Conservation (phyloP, 2,888 invertebrate species). For the Lypha dubia region DNA sequence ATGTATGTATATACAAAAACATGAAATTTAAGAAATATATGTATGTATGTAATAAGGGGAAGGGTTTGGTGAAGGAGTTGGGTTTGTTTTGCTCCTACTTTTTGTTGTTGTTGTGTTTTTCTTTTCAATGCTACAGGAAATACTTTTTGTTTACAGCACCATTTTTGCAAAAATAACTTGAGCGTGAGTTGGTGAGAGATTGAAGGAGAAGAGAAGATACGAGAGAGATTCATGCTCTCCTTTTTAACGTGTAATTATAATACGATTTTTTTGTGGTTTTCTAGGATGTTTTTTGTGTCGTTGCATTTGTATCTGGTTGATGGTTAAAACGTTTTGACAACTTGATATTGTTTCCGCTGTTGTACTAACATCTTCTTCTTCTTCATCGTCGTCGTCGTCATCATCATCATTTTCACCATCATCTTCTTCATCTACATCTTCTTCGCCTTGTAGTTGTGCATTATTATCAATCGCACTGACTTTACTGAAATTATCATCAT, state of each 20-base stretch:
- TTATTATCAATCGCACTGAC: constrained; percentile 32
- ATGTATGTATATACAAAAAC: constrained; percentile 29
- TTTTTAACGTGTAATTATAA: constrained; percentile 60
- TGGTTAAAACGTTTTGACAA: constrained; percentile 78
- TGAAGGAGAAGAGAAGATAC: not conserved
- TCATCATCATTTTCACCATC: constrained; percentile 75
- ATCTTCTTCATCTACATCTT: constrained; percentile 73
- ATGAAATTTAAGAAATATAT: constrained; percentile 16
- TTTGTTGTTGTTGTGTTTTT: not conserved
- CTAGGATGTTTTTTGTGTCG: constrained; percentile 82
- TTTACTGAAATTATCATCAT: constrained; percentile 21
- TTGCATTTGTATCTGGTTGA: constrained; percentile 79
- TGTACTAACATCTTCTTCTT: constrained; percentile 70
- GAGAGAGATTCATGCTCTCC: not conserved
- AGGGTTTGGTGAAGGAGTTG: not conserved
- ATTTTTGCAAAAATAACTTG: constrained; percentile 5
- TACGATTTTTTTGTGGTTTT: constrained; percentile 80
- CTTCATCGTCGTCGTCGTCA: constrained; percentile 64
- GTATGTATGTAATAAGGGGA: constrained; percentile 46
- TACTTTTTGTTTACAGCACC: constrained; percentile 69
- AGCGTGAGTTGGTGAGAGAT: not conserved
- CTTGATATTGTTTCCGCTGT: constrained; percentile 78
- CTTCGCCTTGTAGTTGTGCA: constrained; percentile 29
- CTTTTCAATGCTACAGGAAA: constrained; percentile 53
- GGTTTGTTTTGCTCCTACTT: too few relatives aligned